Evolutionary conservation across 2,797 vertebrate genomes (phyloP), one percentile per base, ranked within the genome.

Genomic region (Neopelma chrysocephalum): DNA sequence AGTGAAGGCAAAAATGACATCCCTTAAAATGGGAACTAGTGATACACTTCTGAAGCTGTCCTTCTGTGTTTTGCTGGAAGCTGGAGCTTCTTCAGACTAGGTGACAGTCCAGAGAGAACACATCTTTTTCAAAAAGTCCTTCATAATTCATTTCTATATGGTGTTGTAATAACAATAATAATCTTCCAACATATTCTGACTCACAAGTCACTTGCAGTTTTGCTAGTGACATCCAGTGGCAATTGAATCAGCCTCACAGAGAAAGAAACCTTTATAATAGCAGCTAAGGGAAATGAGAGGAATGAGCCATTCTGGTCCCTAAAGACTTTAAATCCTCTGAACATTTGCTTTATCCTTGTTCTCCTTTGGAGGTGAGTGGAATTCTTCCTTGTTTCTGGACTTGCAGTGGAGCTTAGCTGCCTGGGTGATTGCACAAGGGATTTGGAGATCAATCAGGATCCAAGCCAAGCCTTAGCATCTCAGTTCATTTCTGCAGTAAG

Each of bases 371-470:
- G 34, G 25, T 77, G 66, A 90, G 43, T 64, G 36, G 75, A 89
- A 90, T 82, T 95, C 32, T 47, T 90, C 32, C 75, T 77, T 4
- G 2, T 64, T 87, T 57, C 57, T 87, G 71, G 75, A 90, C 92
- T 90, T 82, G 36, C 53, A 71, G 75, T 53, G 77, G 48, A 80
- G 36, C 60, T 96, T 75, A 6, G 13, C 77, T 95, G 38, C 48
- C 60, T 82, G 60, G 65, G 78, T 90, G 93, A 84, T 70, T 91
- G 60, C 89, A 78, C 34, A 34, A 70, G 68, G 71, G 89, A 96
- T 94, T 93, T 90, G 61, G 58, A 94, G 82, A 94, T 94, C 82
- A 96, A 21, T 91, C 72, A 56, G 65, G 65, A 86, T 94, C 79
- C 91, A 90, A 73, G 66, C 8, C 58, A 92, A 82, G 40, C 56